Percentiles rank a stretch among this genome's conserved stretches.
Evolutionary conservation across 2,888 invertebrate genomes (phyloP).

Genomic region (Lasioglossum vierecki): DNA sequence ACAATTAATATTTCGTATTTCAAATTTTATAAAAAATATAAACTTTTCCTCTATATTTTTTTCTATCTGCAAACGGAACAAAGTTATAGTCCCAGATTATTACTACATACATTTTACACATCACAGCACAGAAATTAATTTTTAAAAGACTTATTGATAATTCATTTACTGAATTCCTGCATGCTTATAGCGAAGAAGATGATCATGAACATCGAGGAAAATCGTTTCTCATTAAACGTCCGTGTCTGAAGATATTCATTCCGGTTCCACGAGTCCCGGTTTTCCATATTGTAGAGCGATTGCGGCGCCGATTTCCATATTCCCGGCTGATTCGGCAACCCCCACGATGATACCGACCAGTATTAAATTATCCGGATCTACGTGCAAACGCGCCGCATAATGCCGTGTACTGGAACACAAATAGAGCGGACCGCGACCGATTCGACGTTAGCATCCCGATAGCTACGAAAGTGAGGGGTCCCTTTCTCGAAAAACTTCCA

Average conservation of each 20-base stretch:
- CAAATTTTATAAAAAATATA: neutral
- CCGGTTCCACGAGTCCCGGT: conserved; percentile 22
- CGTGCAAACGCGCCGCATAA: conserved; percentile 62
- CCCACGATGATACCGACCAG: conserved; percentile 36
- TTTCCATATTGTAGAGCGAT: conserved; percentile 26
- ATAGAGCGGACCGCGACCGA: conserved; percentile 61
- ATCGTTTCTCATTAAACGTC: neutral
- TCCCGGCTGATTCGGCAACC: conserved; percentile 36
- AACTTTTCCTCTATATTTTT: too few relatives aligned
- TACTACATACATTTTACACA: too few relatives aligned
- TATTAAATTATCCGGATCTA: conserved; percentile 66
- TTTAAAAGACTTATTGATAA: neutral
- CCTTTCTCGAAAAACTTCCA: conserved; percentile 60
- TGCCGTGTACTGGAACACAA: conserved; percentile 62
- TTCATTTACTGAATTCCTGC: neutral
- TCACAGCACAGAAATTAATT: too few relatives aligned
- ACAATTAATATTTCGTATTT: neutral
- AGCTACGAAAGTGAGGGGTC: conserved; percentile 35
- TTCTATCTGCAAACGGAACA: too few relatives aligned
- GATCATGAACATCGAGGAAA: neutral
- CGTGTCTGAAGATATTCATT: neutral
- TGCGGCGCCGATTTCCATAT: conserved; percentile 49
- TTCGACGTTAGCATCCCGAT: conserved; percentile 31
- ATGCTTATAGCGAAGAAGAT: neutral
- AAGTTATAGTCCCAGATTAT: too few relatives aligned